These are phyloP conservation scores for Merops nubicus DNA, from an alignment of 2,113 vertebrate genomes.

Conservation along the genomic window DNA sequence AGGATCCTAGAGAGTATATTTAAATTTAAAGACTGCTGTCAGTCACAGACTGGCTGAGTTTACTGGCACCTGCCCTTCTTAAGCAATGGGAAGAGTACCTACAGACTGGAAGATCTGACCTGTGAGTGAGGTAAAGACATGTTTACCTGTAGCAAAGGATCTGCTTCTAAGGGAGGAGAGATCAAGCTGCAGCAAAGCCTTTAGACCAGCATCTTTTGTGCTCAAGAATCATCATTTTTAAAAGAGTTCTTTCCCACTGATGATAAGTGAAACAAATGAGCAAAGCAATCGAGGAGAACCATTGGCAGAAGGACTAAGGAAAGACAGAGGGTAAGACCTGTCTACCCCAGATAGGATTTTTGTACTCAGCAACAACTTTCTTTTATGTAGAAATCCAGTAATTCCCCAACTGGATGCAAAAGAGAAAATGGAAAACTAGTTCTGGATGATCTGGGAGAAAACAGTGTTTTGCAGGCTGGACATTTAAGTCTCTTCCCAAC, in stretches of 20 bases:
- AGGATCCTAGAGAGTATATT: accelerated
- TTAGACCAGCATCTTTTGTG: neutral
- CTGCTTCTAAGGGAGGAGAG: neutral
- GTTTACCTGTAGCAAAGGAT: neutral
- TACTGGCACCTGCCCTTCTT: neutral
- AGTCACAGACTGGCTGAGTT: neutral
- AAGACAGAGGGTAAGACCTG: neutral
- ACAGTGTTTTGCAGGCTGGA: neutral
- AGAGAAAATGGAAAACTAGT: neutral
- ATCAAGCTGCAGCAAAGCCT: neutral
- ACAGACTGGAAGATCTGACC: neutral
- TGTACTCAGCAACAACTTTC: slow-evolving; percentile 15
- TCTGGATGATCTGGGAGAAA: neutral
- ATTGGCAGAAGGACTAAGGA: neutral
- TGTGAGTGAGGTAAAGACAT: neutral
- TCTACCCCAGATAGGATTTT: neutral
- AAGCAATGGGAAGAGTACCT: slow-evolving; percentile 13
- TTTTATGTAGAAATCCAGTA: neutral
- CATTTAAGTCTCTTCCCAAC: neutral
- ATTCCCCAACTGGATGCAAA: neutral
- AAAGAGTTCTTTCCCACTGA: neutral
- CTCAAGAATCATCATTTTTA: neutral
- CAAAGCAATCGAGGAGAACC: neutral
- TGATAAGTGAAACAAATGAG: neutral
- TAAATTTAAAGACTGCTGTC: neutral